These are phyloP conservation scores for Zaprionus vittiger DNA, from an alignment of 1,140 invertebrate genomes.

Conservation along the genomic window DNA sequence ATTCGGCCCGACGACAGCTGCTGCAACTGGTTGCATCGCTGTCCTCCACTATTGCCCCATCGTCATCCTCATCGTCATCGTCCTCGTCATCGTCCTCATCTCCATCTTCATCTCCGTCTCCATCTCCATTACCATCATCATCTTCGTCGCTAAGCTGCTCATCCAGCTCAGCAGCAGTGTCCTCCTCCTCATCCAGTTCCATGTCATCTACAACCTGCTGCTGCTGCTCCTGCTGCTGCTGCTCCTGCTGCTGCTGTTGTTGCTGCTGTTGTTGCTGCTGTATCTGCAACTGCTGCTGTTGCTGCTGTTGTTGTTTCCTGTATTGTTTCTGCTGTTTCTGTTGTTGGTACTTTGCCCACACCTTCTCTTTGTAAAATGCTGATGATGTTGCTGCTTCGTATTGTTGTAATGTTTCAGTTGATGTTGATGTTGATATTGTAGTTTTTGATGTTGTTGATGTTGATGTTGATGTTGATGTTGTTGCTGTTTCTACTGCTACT, in stretches of 20 bases:
- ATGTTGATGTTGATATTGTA: constrained; percentile 14
- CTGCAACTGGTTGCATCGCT: constrained; percentile 76
- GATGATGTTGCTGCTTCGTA: constrained; percentile 19
- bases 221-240: not conserved
- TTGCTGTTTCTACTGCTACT: constrained; percentile 27
- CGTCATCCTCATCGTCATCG: constrained; percentile 52
- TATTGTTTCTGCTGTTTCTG: constrained; percentile 6
- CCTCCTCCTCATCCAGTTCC: constrained; percentile 39
- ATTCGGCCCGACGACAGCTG: constrained; percentile 64
- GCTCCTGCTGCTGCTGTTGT: constrained; percentile 3
- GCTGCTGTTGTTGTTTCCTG: constrained; percentile 11
- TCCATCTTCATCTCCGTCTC: constrained; percentile 38
- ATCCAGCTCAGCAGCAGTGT: not conserved
- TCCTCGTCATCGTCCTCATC: constrained; percentile 8
- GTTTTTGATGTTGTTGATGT: constrained; percentile 27
- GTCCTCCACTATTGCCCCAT: constrained; percentile 67
- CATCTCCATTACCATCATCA: constrained; percentile 1
- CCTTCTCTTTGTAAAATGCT: constrained; percentile 1
- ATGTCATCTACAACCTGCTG: constrained; percentile 27
- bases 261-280: constrained; percentile 18
- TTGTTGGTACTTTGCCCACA: constrained; percentile 11
- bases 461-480: constrained; percentile 35
- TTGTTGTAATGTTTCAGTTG: constrained; percentile 17
- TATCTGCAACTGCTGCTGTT: not conserved
- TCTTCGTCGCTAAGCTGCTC: constrained; percentile 6